Base-by-base conservation (phyloP, 2,113 vertebrate species). In the Neodontobutis hainanensis region DNA sequence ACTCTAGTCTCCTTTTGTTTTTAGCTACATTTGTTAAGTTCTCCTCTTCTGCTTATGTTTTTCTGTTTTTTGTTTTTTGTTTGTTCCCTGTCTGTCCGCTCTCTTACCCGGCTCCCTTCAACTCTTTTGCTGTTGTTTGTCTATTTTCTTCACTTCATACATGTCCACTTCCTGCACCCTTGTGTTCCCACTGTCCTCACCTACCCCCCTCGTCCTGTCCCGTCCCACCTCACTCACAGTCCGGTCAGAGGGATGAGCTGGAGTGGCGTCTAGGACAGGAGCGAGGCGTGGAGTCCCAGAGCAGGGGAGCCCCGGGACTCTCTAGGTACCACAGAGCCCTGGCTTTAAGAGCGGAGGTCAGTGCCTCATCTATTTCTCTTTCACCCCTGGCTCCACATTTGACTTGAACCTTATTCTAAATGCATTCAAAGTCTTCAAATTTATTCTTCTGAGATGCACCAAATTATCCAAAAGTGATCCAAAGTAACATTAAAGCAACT, bases 311-410 rank as follows among this genome's bases (percentile, higher is more conserved):
- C 69, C 90, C 94, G 34, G 97, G 96, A 94, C 94, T 94, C 90
- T 89, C 90, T 87, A 95, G 94, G 92, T 92, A 93, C 95, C 91
- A 91, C 92, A 93, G 93, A 91, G 91, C 93, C 75, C 94, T 94
- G 94, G 93, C 93, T 94, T 94, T 97, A 92, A 95, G 88, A 92
- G 88, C 94, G 88, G 96, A 98, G 97, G 97, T 99, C 92, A 98
- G 96, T 94, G 86, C 89, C 87, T 90, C 85, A 77, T 85, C 73
- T 72, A 77, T 78, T 73, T 76, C 77, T 85, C 80, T 83, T 71
- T 48, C 62, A 67, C 74, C 67, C 51, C 61, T 48, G 51, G 78
- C 69, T 75, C 77, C 40, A 40, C 0, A 35, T 57, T 34, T 59
- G 11, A 73, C 5, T 46, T 62, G 32, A 50, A 68, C 50, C 15